phyloP scores from a whole-genome alignment of 2,113 vertebrate species.

The Oncorhynchus kisutch region DNA sequence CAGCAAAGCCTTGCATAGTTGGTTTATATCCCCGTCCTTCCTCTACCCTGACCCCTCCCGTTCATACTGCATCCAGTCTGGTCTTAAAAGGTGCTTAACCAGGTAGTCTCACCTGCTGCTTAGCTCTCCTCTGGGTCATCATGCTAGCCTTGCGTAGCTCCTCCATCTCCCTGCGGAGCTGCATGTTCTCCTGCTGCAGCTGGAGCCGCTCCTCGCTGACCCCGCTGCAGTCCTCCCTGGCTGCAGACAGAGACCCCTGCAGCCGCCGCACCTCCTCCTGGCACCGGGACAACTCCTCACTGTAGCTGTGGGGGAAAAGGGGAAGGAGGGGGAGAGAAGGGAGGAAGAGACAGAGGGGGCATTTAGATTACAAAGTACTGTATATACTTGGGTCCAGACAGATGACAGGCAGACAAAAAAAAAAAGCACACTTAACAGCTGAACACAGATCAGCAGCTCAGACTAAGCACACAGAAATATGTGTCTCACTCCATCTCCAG shows the following conservation, averaged over 20 bases:
- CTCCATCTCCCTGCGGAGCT: constrained; percentile 81
- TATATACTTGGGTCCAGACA: background rate
- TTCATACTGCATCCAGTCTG: background rate
- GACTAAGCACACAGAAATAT: no score
- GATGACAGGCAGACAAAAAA: no score
- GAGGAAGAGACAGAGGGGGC: background rate
- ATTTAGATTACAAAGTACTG: background rate
- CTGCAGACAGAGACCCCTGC: constrained; percentile 77
- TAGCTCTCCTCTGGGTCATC: constrained; percentile 82
- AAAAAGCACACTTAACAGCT: no score
- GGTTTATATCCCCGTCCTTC: background rate
- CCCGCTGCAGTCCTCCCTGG: constrained; percentile 77
- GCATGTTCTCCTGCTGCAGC: constrained; percentile 87
- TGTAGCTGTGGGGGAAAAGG: constrained; percentile 67
- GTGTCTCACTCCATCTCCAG: constrained; percentile 85
- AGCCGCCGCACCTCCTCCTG: constrained; percentile 83
- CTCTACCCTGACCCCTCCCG: background rate
- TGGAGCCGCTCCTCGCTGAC: constrained; percentile 87
- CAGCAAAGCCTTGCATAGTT: background rate
- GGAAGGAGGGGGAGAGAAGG: background rate
- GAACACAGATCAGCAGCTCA: no score
- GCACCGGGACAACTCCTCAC: constrained; percentile 84
- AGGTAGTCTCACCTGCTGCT: constrained; percentile 77
- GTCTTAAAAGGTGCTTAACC: no score
- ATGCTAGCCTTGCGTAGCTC: constrained; percentile 75